Percentiles rank a stretch among this genome's conserved stretches.
These are phyloP conservation scores for Tilapia sparmanii DNA, from an alignment of 2,113 vertebrate species.

Conservation along the genomic window DNA sequence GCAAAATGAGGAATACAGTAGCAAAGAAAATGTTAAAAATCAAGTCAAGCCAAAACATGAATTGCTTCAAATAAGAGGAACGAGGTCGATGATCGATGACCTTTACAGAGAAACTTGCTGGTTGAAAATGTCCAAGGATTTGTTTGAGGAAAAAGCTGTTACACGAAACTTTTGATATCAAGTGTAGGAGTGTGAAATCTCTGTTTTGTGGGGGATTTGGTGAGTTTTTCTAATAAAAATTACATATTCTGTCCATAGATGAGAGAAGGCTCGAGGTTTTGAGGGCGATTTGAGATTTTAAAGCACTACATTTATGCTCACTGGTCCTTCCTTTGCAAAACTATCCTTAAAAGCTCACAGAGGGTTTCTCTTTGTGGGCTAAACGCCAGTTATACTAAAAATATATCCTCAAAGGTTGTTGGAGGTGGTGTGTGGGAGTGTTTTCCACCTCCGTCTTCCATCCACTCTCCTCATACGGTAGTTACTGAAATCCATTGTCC, in stretches of 20 bases:
- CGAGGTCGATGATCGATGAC: not conserved
- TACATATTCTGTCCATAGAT: fast-evolving
- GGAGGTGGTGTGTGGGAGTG: not conserved
- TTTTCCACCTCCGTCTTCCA: not conserved
- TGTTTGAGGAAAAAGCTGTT: not conserved
- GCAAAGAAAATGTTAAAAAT: not conserved
- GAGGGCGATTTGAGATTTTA: not conserved
- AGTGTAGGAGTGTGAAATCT: not conserved
- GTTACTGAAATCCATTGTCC: not conserved
- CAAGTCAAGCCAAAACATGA: fast-evolving
- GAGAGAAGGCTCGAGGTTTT: not conserved
- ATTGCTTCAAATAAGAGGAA: not conserved
- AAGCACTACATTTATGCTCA: not conserved
- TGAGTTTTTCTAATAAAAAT: not conserved
- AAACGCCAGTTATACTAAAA: not conserved
- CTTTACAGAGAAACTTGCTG: not conserved
- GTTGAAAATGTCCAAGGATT: not conserved
- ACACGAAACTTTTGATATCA: not conserved
- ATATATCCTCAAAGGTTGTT: not conserved
- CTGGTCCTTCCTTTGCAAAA: not conserved
- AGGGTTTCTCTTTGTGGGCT: not conserved
- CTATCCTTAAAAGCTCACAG: not conserved
- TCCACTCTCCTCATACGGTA: not conserved
- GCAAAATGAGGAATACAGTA: not conserved
- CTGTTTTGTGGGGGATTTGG: not conserved